phyloP scores from a whole-genome alignment of 2,113 vertebrate genomes.

The Tetraodon nigroviridis region DNA sequence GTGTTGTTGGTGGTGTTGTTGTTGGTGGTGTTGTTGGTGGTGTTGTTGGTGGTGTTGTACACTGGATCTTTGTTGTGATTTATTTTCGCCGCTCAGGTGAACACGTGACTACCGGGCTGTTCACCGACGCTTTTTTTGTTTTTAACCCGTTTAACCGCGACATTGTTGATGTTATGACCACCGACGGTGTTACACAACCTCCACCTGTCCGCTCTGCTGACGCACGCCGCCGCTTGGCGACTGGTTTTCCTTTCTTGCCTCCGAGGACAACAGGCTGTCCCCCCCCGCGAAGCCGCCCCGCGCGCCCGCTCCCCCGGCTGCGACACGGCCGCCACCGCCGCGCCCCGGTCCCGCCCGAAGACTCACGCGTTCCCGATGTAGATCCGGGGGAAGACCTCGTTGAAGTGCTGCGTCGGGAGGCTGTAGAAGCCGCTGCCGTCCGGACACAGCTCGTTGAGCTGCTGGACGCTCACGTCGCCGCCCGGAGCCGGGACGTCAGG shows the following conservation, averaged over 20 bases:
- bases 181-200: too few species aligned
- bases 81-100: too few species aligned
- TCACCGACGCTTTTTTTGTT: too few species aligned
- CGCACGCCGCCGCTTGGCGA: too few species aligned
- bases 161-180: too few species aligned
- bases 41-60: too few species aligned
- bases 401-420: conserved; percentile 90
- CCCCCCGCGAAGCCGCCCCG: conserved; percentile 10
- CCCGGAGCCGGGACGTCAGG: conserved; percentile 71
- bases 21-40: conserved; percentile 3
- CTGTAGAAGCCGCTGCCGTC: conserved; percentile 90
- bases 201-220: too few species aligned
- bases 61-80: neutral
- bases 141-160: too few species aligned
- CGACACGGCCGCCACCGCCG: conserved; percentile 38
- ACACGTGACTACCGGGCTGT: too few species aligned
- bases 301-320: conserved; percentile 26
- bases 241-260: neutral
- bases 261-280: conserved; percentile 57
- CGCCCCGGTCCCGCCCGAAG: too few species aligned
- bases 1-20: neutral
- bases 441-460: conserved; percentile 90
- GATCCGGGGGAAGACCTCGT: conserved; percentile 89
- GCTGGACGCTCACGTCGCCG: conserved; percentile 80
- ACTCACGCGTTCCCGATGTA: conserved; percentile 96